phyloP scores from a whole-genome alignment of 1,140 invertebrate species.

The Ips typographus region DNA sequence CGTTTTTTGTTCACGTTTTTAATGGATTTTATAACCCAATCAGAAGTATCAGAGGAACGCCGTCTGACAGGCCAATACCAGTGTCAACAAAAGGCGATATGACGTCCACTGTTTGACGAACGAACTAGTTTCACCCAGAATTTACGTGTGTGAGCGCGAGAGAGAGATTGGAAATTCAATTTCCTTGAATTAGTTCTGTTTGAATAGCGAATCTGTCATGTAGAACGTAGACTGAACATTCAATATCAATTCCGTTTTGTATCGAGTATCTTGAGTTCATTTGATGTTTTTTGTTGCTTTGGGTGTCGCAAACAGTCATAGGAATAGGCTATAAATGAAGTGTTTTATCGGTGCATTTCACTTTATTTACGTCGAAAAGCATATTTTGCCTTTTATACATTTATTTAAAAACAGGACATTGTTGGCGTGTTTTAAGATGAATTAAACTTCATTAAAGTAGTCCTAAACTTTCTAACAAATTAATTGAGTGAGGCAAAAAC shows the following conservation, averaged over 20 bases:
- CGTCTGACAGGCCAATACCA: slow-evolving; percentile 29
- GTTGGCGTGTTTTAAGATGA: too few species aligned
- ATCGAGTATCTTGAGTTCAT: slow-evolving; percentile 23
- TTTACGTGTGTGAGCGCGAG: slow-evolving; percentile 30
- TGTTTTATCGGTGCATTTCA: too few species aligned
- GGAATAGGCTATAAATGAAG: too few species aligned
- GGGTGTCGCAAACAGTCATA: too few species aligned
- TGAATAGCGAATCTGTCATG: slow-evolving; percentile 47
- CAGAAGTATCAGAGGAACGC: slow-evolving; percentile 11
- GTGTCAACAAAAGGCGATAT: slow-evolving; percentile 43
- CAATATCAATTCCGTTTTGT: slow-evolving; percentile 39
- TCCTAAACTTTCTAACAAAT: too few species aligned
- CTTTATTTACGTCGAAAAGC: too few species aligned
- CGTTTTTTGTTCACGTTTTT: slow-evolving; percentile 11
- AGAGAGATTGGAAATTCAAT: slow-evolving; percentile 46
- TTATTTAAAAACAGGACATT: too few species aligned
- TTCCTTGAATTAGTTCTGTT: slow-evolving; percentile 48
- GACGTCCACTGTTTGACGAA: slow-evolving; percentile 39
- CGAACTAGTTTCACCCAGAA: slow-evolving; percentile 36
- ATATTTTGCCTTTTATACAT: too few species aligned
- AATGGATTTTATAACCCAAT: slow-evolving; percentile 31
- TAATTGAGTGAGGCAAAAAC: too few species aligned
- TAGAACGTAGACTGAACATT: slow-evolving; percentile 39
- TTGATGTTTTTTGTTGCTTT: not conserved
- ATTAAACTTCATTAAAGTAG: too few species aligned